Evolutionary conservation across 2,797 vertebrate species (phyloP), one percentile per base, ranked within the genome.

Genomic region (Lindbergichthys nudifrons): DNA sequence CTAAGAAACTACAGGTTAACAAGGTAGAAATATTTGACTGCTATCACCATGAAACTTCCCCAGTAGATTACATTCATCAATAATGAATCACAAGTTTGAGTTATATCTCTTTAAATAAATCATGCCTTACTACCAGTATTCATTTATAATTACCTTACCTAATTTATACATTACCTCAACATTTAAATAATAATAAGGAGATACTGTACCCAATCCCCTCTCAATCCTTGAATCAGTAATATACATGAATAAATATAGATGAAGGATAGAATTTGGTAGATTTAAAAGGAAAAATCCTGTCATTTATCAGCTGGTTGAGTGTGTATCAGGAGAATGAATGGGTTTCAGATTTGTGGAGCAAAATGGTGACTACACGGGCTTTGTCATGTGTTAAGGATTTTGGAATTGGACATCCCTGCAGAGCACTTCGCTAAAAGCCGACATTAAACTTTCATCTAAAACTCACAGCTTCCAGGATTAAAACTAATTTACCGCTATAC

Each of bases 401-500:
- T 59, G 54, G 62, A 63, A 74, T 62, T 12, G 72, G 81, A 81
- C 79, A 75, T 85, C 77, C 65, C 26, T 3, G 80, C 46, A 36
- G 59, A 80, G 73, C 65, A 42, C 61, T 86, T 58, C 16, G 13
- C 83, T 61, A 70, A 79, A 75, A 78, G 73, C 73, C 15, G 8
- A 76, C 62, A 81, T 84, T 76, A 78, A 76, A 85, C 51, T 76
- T 78, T 63, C 65, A 84, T 89, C 69, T 73, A 48, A 77, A 82
- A 71, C 63, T 80, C 60, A 65, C 70, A 75, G 83, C 78, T 74
- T 84, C 65, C 72, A 75, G 79, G 83, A 87, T 86, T 86, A 88
- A 86, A 85, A 59, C 70, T 48, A 72, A 82, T 86, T 83, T 83
- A 79, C 84, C 14, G 51, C 70, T 26, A 48, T 36, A 48, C 66